Percentiles rank a stretch among this genome's conserved stretches.
Conservation (phyloP, 2,888 invertebrate species). For the Pecten maximus region DNA sequence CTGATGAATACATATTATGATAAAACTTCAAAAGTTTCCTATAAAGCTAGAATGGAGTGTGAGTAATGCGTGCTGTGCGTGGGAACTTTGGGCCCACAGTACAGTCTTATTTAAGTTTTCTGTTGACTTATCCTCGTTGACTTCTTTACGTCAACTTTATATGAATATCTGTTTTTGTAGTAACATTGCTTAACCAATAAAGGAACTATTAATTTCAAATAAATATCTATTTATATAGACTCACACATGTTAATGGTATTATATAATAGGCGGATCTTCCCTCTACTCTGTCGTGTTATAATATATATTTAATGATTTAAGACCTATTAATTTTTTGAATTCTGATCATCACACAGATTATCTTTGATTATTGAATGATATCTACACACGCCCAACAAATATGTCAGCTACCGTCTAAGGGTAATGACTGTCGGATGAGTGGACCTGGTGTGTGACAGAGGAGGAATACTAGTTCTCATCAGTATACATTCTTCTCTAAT, state of each 20-base stretch:
- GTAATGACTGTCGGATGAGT: background rate
- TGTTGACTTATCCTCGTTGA: background rate
- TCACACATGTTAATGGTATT: background rate
- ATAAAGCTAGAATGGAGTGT: background rate
- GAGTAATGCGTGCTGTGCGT: background rate
- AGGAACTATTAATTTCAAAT: conserved; percentile 23
- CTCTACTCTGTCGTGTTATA: background rate
- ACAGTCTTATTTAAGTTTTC: background rate
- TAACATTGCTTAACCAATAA: background rate
- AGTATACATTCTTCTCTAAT: no score
- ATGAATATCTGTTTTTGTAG: background rate
- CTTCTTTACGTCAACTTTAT: background rate
- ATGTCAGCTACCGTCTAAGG: background rate
- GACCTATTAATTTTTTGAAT: background rate
- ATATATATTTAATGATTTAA: background rate
- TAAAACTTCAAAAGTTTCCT: background rate
- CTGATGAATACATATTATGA: background rate
- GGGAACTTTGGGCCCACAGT: background rate
- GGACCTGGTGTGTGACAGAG: background rate
- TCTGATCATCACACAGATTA: background rate
- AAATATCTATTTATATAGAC: conserved; percentile 2
- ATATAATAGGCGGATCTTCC: background rate
- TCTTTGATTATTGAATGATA: background rate
- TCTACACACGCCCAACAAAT: background rate
- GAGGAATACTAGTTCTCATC: background rate